phyloP scores from a whole-genome alignment of 2,113 vertebrate genomes.

The Gadus chalcogrammus region DNA sequence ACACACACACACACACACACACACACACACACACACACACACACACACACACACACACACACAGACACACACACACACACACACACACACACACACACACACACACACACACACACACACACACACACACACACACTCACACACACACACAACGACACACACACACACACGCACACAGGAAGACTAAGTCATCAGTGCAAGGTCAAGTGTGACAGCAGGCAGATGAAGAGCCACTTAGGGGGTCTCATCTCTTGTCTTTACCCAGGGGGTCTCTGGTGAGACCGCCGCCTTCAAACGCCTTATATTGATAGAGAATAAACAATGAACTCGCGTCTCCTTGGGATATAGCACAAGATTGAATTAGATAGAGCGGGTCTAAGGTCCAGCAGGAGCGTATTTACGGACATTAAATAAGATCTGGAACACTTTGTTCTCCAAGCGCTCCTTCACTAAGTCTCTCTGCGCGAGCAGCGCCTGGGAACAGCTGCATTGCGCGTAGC shows the following conservation, averaged over 20 bases:
- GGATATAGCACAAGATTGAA: conserved; percentile 42
- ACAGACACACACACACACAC: no score
- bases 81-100: no score
- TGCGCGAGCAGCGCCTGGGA: no score
- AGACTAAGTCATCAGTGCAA: conserved; percentile 42
- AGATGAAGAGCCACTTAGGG: conserved; percentile 60
- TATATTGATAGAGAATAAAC: conserved; percentile 49
- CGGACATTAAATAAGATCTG: no score
- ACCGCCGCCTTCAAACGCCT: conserved; percentile 31
- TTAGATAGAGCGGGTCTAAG: conserved; percentile 9
- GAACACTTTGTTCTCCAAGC: no score
- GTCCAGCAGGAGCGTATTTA: no score
- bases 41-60: no score
- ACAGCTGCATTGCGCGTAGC: no score
- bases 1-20: background rate
- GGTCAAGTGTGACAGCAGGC: conserved; percentile 56
- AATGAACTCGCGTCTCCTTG: conserved; percentile 43
- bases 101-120: background rate
- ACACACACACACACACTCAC: conserved; percentile 10
- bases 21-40: conserved; percentile 5
- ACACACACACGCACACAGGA: conserved; percentile 1
- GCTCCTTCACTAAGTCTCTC: no score
- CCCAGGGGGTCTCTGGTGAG: conserved; percentile 28
- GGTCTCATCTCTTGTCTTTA: conserved; percentile 48
- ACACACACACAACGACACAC: background rate